Conservation (phyloP, 2,113 vertebrate genomes). For the Microtus pennsylvanicus region DNA sequence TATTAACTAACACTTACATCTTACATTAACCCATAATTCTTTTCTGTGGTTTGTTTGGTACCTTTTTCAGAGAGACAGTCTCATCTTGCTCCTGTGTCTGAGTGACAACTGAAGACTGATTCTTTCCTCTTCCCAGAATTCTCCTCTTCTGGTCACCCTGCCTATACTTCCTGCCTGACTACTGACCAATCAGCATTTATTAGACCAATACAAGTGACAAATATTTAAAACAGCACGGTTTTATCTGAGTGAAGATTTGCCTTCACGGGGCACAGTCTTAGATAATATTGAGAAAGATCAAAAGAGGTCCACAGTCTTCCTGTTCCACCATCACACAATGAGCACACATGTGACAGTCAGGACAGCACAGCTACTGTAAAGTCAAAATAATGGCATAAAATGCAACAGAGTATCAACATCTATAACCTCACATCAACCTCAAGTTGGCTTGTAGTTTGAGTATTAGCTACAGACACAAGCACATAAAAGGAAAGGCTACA, state of each 20-base stretch:
- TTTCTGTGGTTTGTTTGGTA: no score
- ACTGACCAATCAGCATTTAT: no score
- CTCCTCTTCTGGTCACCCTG: no score
- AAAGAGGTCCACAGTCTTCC: not conserved
- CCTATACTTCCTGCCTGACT: no score
- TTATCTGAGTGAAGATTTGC: not conserved
- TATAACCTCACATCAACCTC: not conserved
- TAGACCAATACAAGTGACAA: no score
- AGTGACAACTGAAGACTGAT: no score
- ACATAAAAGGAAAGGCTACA: not conserved
- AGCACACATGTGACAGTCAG: rapidly evolving
- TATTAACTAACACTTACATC: no score
- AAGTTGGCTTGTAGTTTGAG: not conserved
- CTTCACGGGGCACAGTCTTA: not conserved
- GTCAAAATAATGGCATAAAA: not conserved
- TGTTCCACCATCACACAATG: not conserved
- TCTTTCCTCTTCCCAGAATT: no score
- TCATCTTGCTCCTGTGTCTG: no score
- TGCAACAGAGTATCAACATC: not conserved
- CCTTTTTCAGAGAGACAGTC: no score
- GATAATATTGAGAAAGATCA: not conserved
- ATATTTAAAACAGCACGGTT: no score
- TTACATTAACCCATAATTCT: no score
- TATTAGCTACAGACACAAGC: not conserved
- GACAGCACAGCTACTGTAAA: not conserved